Evolutionary conservation across 2,888 invertebrate genomes (phyloP).

Genomic region (Ellobium chinense): DNA sequence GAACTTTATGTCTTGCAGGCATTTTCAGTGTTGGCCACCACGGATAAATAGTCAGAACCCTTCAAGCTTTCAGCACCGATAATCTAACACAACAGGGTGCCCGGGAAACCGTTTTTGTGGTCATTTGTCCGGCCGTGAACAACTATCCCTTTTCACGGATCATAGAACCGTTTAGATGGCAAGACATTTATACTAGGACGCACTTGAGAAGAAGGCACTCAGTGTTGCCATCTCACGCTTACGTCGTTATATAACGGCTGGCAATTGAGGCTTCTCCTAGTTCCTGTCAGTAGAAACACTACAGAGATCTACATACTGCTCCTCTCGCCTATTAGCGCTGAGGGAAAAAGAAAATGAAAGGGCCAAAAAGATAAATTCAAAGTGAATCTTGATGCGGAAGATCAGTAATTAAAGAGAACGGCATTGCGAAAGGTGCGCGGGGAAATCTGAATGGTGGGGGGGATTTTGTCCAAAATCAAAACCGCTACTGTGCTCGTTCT

Average conservation of each 20-base stretch:
- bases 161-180: neutral
- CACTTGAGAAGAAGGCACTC: neutral
- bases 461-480: no score
- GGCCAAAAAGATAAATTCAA: neutral
- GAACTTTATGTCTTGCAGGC: neutral
- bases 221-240: neutral
- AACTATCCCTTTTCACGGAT: neutral
- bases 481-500: no score
- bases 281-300: no score
- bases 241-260: neutral
- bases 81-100: neutral
- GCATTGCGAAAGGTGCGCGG: neutral
- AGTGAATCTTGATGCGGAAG: neutral
- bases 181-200: neutral
- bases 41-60: neutral
- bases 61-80: neutral
- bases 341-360: no score
- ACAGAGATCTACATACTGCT: no score
- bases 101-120: neutral
- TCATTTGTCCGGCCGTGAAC: neutral
- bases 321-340: no score
- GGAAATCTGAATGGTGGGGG: no score
- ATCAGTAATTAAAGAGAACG: neutral
- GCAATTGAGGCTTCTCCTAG: neutral
- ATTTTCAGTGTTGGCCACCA: neutral